phyloP scores from a whole-genome alignment of 2,797 vertebrate species.

The Coilia nasus region DNA sequence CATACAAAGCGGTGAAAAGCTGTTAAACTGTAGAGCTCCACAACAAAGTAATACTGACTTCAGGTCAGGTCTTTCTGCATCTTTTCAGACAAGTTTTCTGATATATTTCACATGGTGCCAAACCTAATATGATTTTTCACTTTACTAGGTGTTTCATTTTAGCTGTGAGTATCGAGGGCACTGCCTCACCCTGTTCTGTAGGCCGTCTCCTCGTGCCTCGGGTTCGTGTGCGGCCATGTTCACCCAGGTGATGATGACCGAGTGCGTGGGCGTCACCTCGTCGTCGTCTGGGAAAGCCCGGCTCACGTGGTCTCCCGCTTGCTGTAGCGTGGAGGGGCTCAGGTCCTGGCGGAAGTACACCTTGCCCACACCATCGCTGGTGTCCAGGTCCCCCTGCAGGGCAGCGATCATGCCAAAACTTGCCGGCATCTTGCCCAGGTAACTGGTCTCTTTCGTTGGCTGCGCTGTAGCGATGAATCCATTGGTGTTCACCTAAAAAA shows the following conservation, averaged over 20 bases:
- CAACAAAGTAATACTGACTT: too few species aligned
- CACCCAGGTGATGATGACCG: slow-evolving; percentile 85
- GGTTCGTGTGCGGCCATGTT: slow-evolving; percentile 72
- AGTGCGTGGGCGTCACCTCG: slow-evolving; percentile 73
- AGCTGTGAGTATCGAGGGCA: too few species aligned
- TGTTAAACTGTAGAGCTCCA: too few species aligned
- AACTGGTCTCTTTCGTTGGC: slow-evolving; percentile 74
- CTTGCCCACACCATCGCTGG: slow-evolving; percentile 77
- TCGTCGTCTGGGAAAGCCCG: slow-evolving; percentile 77
- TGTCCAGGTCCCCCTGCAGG: slow-evolving; percentile 83
- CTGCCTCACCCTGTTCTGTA: slow-evolving; percentile 75
- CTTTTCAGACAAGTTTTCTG: too few species aligned
- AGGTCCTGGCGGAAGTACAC: slow-evolving; percentile 86
- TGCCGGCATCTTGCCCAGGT: slow-evolving; percentile 81
- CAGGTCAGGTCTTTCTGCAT: too few species aligned
- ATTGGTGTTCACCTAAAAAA: slow-evolving; percentile 84
- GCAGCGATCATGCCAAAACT: slow-evolving; percentile 81
- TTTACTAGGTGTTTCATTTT: too few species aligned
- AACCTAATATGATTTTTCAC: too few species aligned
- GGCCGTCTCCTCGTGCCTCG: slow-evolving; percentile 56
- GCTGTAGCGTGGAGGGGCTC: slow-evolving; percentile 68
- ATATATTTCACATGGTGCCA: too few species aligned
- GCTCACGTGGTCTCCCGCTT: slow-evolving; percentile 76
- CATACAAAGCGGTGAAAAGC: too few species aligned
- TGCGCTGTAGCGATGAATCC: slow-evolving; percentile 83